Percentiles rank a stretch among this genome's conserved stretches.
phyloP scores from a whole-genome alignment of 2,797 vertebrate genomes.

The Aeoliscus strigatus region DNA sequence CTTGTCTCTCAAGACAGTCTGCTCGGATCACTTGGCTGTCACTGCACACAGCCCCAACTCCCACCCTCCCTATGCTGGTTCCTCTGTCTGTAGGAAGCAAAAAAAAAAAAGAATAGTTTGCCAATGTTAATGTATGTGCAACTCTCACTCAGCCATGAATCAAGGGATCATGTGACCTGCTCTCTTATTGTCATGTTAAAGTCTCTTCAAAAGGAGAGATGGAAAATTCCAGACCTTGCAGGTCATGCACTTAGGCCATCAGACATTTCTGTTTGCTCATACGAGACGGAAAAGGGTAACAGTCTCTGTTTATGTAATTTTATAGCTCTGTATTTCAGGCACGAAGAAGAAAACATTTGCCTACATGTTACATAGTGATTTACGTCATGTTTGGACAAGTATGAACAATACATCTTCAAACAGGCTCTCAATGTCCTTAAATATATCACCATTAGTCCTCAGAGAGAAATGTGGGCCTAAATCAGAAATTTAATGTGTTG shows the following conservation, averaged over 20 bases:
- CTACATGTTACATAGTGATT: conserved; percentile 46
- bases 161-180: conserved; percentile 52
- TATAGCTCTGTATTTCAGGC: conserved; percentile 61
- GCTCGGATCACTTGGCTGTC: conserved; percentile 66
- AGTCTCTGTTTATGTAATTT: conserved; percentile 67
- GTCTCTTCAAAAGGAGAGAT: conserved; percentile 52
- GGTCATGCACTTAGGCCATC: conserved; percentile 57
- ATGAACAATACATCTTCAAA: conserved; percentile 59
- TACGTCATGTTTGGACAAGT: conserved; percentile 67
- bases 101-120: conserved; percentile 16
- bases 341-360: conserved; percentile 51
- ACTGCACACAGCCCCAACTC: conserved; percentile 19
- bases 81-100: conserved; percentile 16
- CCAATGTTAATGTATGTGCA: conserved; percentile 36
- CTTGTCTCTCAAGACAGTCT: conserved; percentile 65
- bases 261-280: conserved; percentile 66
- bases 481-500: conserved; percentile 38
- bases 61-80: too few relatives aligned
- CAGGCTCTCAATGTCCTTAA: conserved; percentile 45
- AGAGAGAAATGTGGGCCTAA: conserved; percentile 35
- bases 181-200: conserved; percentile 65
- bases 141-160: conserved; percentile 42
- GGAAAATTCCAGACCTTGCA: conserved; percentile 66
- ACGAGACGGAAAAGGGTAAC: conserved; percentile 60
- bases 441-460: conserved; percentile 53